Evolutionary conservation across 2,113 vertebrate genomes (phyloP), one percentile per base, ranked within the genome.

Genomic region (Thalassarche chlororhynchos): DNA sequence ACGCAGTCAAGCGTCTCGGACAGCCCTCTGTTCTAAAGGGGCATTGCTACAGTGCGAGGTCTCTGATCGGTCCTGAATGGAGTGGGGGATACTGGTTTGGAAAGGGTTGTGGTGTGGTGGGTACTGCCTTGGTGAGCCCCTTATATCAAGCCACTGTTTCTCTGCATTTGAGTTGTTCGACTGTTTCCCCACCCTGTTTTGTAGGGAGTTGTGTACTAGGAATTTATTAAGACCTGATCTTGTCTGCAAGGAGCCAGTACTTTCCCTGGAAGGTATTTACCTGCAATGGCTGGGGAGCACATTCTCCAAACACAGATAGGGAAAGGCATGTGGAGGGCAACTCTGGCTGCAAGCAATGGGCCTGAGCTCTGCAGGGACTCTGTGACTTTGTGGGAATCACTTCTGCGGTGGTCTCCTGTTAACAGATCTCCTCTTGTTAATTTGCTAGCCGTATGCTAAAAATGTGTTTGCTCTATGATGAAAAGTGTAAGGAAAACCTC

Each of bases 1-100:
- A 42, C 0, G 4, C 7, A 19, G 38, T 1, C 0, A 5, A 31
- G 68, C 1, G 0, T 74, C 38, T 47, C 2, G 2, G n/a, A 32
- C 34, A 66, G 31, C 25, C 23, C 31, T 65, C 11, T 31, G 17
- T 40, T 87, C 24, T 32, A 5, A 78, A 38, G 17, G 26, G 40
- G 3, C 44, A n/a, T 5, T 10, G 26, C 29, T 26, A 5, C 17
- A 21, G n/a, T 14, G 10, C 1, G 2, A 16, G 31, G 31, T 44
- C 17, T 75, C n/a, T 57, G 46, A 11, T 62, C 29, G 34, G 12
- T 51, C 47, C 54, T 54, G 38, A 28, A 19, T 1, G 2, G 29
- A 57, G 46, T 26, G 29, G 20, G 54, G 16, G 8, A 5, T 52
- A 21, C 16, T 61, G 42, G 14, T 81, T 49, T 74, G 65, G 58